Evolutionary conservation across 1,140 invertebrate species (phyloP).

Genomic region (Galleria mellonella): DNA sequence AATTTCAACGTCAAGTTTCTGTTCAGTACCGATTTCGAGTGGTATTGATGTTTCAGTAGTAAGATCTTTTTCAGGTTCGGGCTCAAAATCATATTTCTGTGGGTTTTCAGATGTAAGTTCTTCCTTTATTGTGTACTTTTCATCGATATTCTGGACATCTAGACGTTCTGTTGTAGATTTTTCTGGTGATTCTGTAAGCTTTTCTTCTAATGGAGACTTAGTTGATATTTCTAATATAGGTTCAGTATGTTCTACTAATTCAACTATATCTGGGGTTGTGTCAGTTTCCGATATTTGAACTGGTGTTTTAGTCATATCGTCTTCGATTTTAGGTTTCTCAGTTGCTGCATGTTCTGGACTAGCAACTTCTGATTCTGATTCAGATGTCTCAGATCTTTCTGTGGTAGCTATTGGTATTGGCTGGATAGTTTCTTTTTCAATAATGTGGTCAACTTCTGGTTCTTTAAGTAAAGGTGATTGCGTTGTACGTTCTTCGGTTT

Average conservation of each 20-base stretch:
- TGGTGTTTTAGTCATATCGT: neutral
- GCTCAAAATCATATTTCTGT: neutral
- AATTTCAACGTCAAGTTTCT: conserved; percentile 1
- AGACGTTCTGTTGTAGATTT: conserved; percentile 6
- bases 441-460: conserved; percentile 4
- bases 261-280: conserved; percentile 43
- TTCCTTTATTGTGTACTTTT: conserved; percentile 11
- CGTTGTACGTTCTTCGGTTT: neutral
- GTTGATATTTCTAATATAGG: conserved; percentile 17
- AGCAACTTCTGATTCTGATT: neutral
- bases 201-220: neutral
- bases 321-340: neutral
- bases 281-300: conserved; percentile 13
- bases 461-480: neutral
- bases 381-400: neutral
- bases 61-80: conserved; percentile 8
- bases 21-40: neutral
- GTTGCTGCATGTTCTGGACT: neutral
- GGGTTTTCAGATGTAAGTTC: neutral
- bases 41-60: conserved; percentile 11
- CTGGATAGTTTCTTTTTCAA: conserved; percentile 1
- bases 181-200: neutral
- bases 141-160: neutral
- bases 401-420: neutral
- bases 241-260: conserved; percentile 57